phyloP scores from a whole-genome alignment of 2,888 invertebrate genomes.

The Muscina levida region DNA sequence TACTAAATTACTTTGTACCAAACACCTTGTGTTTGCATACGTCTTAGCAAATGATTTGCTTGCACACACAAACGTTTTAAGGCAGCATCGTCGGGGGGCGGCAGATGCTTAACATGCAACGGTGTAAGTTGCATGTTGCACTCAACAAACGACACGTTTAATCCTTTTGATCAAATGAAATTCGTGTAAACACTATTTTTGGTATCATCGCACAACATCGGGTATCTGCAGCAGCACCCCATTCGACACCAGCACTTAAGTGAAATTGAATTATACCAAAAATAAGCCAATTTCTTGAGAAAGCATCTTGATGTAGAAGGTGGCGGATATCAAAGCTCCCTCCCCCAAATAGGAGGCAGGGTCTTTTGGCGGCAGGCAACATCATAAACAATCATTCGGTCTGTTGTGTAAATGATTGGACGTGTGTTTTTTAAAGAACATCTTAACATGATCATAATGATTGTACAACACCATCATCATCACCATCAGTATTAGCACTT shows the following conservation, averaged over 20 bases:
- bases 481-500: constrained; percentile 35
- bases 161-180: constrained; percentile 63
- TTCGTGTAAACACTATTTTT: constrained; percentile 57
- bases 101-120: background rate
- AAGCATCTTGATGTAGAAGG: constrained; percentile 28
- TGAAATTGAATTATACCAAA: background rate
- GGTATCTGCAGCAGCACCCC: constrained; percentile 14
- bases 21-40: constrained; percentile 62
- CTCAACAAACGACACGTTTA: constrained; percentile 62
- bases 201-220: constrained; percentile 38
- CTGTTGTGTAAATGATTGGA: constrained; percentile 53
- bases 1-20: constrained; percentile 16
- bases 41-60: constrained; percentile 16
- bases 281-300: constrained; percentile 59
- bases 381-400: constrained; percentile 40
- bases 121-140: constrained; percentile 27
- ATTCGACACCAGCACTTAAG: background rate
- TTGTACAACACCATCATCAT: constrained; percentile 8
- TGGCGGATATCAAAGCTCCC: constrained; percentile 57
- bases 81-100: background rate
- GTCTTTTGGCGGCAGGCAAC: constrained; percentile 49
- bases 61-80: constrained; percentile 11
- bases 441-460: constrained; percentile 46
- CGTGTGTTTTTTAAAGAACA: constrained; percentile 59
- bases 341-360: constrained; percentile 62